Evolutionary conservation across 92 coral and sea anemone species (phyloP).

Genomic region (Parazoanthus atlanticus): DNA sequence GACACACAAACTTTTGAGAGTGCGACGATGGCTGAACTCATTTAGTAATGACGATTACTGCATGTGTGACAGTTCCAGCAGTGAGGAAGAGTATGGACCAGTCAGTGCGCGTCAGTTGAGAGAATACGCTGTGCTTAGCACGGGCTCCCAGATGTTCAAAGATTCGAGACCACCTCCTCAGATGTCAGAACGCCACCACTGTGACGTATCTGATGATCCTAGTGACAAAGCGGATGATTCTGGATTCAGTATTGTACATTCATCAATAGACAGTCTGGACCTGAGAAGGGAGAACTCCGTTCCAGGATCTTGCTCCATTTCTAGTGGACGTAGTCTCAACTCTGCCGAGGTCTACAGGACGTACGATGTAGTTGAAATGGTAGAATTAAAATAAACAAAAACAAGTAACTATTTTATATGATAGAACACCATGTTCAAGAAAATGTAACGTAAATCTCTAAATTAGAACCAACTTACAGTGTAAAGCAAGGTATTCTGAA

Average conservation of each 20-base stretch:
- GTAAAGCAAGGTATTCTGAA: neutral
- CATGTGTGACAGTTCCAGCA: slow-evolving; percentile 29
- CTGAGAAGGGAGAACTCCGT: slow-evolving; percentile 29
- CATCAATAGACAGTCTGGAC: slow-evolving; percentile 79
- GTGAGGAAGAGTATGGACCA: slow-evolving; percentile 22
- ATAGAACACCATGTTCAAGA: neutral
- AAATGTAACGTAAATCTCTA: neutral
- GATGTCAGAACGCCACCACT: neutral
- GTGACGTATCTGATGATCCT: neutral
- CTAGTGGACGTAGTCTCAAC: slow-evolving; percentile 44
- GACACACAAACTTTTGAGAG: slow-evolving; percentile 55
- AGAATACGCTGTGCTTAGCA: slow-evolving; percentile 31
- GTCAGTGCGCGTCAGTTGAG: slow-evolving; percentile 9
- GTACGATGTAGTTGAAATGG: slow-evolving; percentile 85
- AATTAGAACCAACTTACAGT: neutral
- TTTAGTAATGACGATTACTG: slow-evolving; percentile 23
- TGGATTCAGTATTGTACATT: slow-evolving; percentile 77
- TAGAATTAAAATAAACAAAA: slow-evolving; percentile 50
- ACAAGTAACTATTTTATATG: too few species aligned
- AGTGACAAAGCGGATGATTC: slow-evolving; percentile 57
- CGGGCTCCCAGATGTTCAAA: neutral
- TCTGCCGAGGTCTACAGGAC: slow-evolving; percentile 76
- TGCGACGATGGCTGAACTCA: slow-evolving; percentile 76
- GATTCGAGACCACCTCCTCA: neutral
- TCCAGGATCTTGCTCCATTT: neutral